These are phyloP conservation scores for Enteromius argenteus DNA, from an alignment of 2,797 vertebrate species.

Conservation along the genomic window DNA sequence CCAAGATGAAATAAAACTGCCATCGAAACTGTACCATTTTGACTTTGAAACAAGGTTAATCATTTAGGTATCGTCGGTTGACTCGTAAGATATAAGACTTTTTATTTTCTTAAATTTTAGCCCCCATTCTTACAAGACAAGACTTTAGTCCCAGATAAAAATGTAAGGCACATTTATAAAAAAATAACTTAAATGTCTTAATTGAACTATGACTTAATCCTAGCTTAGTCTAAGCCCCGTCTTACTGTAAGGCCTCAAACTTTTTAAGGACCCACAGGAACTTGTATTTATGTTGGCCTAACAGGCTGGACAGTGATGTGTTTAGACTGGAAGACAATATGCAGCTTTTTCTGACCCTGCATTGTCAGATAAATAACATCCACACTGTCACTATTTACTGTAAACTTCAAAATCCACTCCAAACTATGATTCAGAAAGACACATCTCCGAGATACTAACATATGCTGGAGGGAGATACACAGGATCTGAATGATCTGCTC, in stretches of 20 bases:
- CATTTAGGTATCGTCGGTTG: not conserved
- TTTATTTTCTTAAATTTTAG: not conserved
- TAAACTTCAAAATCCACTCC: not conserved
- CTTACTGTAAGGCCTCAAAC: not conserved
- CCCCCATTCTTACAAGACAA: no score
- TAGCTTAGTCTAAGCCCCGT: not conserved
- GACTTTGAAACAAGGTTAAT: not conserved
- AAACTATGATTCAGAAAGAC: not conserved
- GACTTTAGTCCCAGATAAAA: no score
- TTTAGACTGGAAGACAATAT: not conserved
- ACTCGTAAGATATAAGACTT: not conserved
- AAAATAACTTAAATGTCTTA: not conserved
- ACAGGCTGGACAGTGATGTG: not conserved
- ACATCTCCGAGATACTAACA: not conserved
- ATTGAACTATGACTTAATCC: not conserved
- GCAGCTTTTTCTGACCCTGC: not conserved
- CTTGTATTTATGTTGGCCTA: not conserved
- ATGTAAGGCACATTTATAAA: no score
- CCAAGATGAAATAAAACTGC: not conserved
- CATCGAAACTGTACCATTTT: not conserved
- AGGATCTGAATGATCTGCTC: constrained; percentile 32
- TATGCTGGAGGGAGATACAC: constrained; percentile 11
- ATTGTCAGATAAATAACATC: not conserved
- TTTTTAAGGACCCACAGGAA: not conserved
- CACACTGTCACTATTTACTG: not conserved